These are phyloP conservation scores for Meloidogyne hapla DNA, from an alignment of 1,140 invertebrate genomes.

Conservation along the genomic window DNA sequence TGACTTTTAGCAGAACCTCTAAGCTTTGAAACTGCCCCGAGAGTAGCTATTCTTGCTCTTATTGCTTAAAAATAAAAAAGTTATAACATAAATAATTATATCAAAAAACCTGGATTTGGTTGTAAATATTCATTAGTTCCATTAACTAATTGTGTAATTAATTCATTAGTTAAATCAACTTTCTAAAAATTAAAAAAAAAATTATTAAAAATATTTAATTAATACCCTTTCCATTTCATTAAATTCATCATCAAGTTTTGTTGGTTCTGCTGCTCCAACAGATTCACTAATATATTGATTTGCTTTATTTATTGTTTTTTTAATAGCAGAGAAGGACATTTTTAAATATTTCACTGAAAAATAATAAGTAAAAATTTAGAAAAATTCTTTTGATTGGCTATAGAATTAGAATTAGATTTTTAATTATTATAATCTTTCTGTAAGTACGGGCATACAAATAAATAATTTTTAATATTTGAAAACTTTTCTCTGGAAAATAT, in stretches of 20 bases:
- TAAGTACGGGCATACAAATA: too few species aligned
- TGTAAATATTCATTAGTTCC: conserved; percentile 94
- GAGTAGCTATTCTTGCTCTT: conserved; percentile 85
- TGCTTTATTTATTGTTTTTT: conserved; percentile 63
- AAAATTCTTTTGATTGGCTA: not conserved
- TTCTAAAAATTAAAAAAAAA: conserved; percentile 44
- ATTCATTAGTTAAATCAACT: conserved; percentile 60
- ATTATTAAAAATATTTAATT: not conserved
- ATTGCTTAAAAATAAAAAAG: conserved; percentile 69
- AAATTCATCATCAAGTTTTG: conserved; percentile 96
- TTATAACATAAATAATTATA: too few species aligned
- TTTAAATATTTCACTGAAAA: not conserved
- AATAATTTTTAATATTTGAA: too few species aligned
- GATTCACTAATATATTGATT: conserved; percentile 91
- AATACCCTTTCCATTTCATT: conserved; percentile 94
- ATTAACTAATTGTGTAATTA: conserved; percentile 53
- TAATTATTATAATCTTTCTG: too few species aligned
- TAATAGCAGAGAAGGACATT: conserved; percentile 60
- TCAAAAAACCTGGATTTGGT: conserved; percentile 79
- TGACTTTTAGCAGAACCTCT: conserved; percentile 69
- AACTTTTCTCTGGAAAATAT: too few species aligned
- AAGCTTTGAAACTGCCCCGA: conserved; percentile 69
- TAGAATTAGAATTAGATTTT: too few species aligned
- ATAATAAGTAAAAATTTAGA: not conserved
- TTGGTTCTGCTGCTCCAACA: conserved; percentile 98